Percentiles rank a stretch among this genome's conserved stretches.
Conservation (phyloP, 2,888 invertebrate genomes). For the Rotaria sp. region DNA sequence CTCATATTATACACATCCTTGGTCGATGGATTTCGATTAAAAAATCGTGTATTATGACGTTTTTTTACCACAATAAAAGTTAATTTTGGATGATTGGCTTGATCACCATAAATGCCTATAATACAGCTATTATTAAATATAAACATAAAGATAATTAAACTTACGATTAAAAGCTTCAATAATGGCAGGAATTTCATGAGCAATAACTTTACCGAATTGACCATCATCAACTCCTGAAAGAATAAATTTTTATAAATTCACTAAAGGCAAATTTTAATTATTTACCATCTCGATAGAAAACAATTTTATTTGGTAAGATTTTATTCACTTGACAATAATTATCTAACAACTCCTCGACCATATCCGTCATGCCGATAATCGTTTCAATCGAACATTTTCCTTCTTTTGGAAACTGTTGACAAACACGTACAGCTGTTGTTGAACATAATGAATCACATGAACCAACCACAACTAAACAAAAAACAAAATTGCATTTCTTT, state of each 20-base stretch:
- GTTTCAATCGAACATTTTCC: constrained; percentile 28
- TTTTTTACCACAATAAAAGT: not conserved
- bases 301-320: not conserved
- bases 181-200: not conserved
- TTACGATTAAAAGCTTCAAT: not conserved
- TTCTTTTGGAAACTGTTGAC: not conserved
- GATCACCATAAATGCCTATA: not conserved
- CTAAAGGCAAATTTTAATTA: not conserved
- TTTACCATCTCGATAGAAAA: constrained; percentile 6
- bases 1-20: not conserved
- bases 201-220: not conserved
- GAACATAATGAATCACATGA: not conserved
- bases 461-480: not conserved
- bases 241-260: not conserved
- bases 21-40: not conserved
- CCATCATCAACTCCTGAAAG: not conserved
- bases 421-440: not conserved
- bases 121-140: not conserved
- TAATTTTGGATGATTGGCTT: not conserved
- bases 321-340: not conserved
- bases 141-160: not conserved
- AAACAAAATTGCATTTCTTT: too few relatives aligned
- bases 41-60: constrained; percentile 23
- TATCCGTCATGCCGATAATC: not conserved
- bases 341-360: constrained; percentile 1